Evolutionary conservation across 2,797 vertebrate genomes (phyloP).

Genomic region (Lemur catta): DNA sequence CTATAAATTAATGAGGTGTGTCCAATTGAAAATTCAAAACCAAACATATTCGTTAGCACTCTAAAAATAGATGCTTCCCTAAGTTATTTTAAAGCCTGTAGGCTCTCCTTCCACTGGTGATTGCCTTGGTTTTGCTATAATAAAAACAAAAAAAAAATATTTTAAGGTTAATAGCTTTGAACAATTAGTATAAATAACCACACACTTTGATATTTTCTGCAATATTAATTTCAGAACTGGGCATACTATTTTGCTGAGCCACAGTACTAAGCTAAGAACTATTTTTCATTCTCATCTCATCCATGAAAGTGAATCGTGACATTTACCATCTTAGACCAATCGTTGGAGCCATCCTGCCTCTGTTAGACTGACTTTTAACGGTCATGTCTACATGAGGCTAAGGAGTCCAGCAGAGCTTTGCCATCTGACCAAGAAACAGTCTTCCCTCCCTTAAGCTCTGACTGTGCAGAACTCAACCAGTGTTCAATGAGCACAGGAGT

Average conservation of each 20-base stretch:
- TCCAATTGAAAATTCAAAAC: conserved; percentile 65
- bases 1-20: conserved; percentile 51
- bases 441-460: background rate
- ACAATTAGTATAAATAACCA: conserved; percentile 76
- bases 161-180: conserved; percentile 71
- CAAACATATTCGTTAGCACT: conserved; percentile 35
- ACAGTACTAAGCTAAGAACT: background rate
- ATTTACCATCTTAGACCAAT: background rate
- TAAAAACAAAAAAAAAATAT: conserved; percentile 60
- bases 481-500: background rate
- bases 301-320: background rate
- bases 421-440: background rate
- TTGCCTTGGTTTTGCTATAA: conserved; percentile 57
- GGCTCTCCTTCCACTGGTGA: conserved; percentile 29
- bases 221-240: conserved; percentile 70
- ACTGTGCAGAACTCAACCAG: background rate
- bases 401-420: background rate
- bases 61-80: conserved; percentile 61
- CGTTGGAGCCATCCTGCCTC: background rate
- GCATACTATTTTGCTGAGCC: conserved; percentile 41
- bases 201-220: conserved; percentile 69
- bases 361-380: background rate
- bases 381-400: background rate
- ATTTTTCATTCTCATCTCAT: conserved; percentile 11
- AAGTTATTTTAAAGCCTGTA: conserved; percentile 50